Percentiles rank a stretch among this genome's conserved stretches.
Evolutionary conservation across 1,140 invertebrate genomes (phyloP).

Genomic region (Heliothis subflexa): DNA sequence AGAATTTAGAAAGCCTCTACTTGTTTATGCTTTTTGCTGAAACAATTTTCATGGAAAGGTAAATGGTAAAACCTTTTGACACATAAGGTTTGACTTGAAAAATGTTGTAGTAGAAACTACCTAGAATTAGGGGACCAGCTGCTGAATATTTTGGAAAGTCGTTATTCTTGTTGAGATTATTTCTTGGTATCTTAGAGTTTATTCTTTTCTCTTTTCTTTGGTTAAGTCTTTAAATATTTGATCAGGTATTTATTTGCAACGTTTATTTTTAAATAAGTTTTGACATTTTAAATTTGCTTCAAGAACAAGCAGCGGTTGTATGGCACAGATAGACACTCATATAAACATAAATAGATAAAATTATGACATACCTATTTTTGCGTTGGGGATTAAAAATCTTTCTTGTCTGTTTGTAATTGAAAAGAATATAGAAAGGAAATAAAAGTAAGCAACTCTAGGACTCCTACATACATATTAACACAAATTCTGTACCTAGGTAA

Average conservation of each 20-base stretch:
- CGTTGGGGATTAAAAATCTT: too few species aligned
- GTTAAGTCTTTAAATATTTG: background rate
- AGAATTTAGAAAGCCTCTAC: constrained; percentile 15
- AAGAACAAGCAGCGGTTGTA: too few species aligned
- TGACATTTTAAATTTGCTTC: too few species aligned
- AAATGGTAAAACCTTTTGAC: background rate
- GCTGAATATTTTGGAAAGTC: constrained; percentile 54
- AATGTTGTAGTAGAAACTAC: background rate
- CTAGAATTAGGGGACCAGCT: background rate
- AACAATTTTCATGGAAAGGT: background rate
- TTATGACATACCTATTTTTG: too few species aligned
- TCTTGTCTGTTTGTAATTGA: too few species aligned
- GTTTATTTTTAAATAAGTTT: too few species aligned
- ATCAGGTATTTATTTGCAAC: background rate
- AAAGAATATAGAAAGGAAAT: too few species aligned
- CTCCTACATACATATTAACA: too few species aligned
- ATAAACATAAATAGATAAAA: too few species aligned
- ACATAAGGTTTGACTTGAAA: background rate
- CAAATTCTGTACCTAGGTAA: too few species aligned
- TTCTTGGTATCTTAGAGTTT: constrained; percentile 54
- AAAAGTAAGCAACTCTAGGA: too few species aligned
- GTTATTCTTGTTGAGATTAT: constrained; percentile 60
- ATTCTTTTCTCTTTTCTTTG: constrained; percentile 41
- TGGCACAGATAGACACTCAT: too few species aligned
- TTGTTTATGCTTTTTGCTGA: constrained; percentile 26